Base-by-base conservation (phyloP, 2,797 vertebrate species). In the Acipenser oxyrinchus region DNA sequence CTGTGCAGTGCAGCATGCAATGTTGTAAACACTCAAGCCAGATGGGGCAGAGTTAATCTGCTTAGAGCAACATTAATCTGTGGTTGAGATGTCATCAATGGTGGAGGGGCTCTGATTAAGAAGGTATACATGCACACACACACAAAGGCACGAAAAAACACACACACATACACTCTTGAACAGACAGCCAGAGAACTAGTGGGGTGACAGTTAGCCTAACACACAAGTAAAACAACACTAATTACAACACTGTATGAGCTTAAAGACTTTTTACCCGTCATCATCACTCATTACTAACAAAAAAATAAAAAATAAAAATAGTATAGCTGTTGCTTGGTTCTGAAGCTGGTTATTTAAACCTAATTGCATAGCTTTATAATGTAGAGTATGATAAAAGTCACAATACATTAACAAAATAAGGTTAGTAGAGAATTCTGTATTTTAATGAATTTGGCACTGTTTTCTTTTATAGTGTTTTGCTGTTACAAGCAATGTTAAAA, bases 41-140 rank as follows among this genome's bases (percentile, higher is more conserved):
- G 89, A 91, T 91, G 88, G 88, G 87, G 81, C 79, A 77, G 78
- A 81, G 76, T 84, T 90, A 90, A 90, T 87, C 87, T 82, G 86
- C 87, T 91, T 90, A 90, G 84, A 84, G 76, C 87, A 81, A 78
- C 82, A 88, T 87, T 86, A 89, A 90, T 90, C 84, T 87, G 87
- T 76, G 81, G 79, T 82, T 85, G 86, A 84, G 84, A 87, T 85
- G 83, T 83, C 81, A 80, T 89, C 83, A 78, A 74, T 85, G 78
- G 80, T 77, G 80, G 78, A 71, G 68, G 55, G 62, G 69, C 61
- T 68, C 66, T 66, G 72, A 67, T 70, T 72, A 67, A 69, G 15
- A 18, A 18, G 15, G 15, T 18, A 18, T 66, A 53, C 60, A 67
- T 53, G 48, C 23, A 48, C 60, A 10, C 13, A 51, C 8, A 37